Base-by-base conservation (phyloP, 2,888 invertebrate species). In the Drosophila ezoana region DNA sequence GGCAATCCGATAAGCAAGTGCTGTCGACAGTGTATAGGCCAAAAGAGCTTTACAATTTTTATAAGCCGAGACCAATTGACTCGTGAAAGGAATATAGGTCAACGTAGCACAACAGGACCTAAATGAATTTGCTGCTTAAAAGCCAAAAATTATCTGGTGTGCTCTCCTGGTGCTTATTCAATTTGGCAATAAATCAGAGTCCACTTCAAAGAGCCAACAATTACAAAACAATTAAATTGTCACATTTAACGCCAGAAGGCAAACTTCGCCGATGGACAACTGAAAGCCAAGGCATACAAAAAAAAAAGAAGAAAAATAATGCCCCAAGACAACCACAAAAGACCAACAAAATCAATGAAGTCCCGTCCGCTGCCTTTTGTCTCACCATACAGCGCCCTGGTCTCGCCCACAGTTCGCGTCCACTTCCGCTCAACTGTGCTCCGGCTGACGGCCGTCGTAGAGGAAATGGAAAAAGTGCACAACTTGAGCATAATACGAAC, bases 181-280 rank as follows among this genome's bases (percentile, higher is more conserved):
- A 85, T 81, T 87, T 70, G 37, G 38, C 64, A 48, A 72, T 81
- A 76, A 83, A 77, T 85, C 85, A 85, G 45, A 65, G 61, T 4
- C 45, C 67, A 64, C 58, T 59, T 78, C 70, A 67, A 76, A 76
- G 76, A 43, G 65, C 57, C 64, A 74, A 78, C 87, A 79, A 88
- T 85, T 86, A 83, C 87, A 77, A 79, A 78, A 88, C 85, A 85
- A 86, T 86, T 86, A 87, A 88, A 87, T 88, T 86, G 89, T 87
- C 85, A 81, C 84, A 76, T 70, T 71, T 63, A 78, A 67, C 54
- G 68, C 49, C 57, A 53, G 32, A 51, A 47, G 59, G 58, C 69
- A 69, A 78, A 65, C 76, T 63, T 71, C 43, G 14, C 35, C 35
- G 35, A 32, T 66, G 53, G 32, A 41, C 45, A 53, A 52, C 38